Evolutionary conservation across 1,140 invertebrate species (phyloP), one percentile per base, ranked within the genome.

Genomic region (Ceratosolen solmsi): DNA sequence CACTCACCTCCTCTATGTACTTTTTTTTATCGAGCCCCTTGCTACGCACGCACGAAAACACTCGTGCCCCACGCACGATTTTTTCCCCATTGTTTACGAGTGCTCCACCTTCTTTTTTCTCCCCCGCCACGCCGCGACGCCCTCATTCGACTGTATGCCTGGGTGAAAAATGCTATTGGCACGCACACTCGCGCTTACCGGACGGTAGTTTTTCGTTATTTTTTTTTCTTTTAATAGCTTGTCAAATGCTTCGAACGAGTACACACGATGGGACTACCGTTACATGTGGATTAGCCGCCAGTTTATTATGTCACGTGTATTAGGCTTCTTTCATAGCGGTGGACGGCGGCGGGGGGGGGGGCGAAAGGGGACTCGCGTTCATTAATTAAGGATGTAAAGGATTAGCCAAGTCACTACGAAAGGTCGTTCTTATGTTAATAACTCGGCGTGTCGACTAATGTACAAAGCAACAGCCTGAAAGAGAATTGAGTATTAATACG

Each of bases 331-430:
- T 30, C 20, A 51, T 1, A 27, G 46, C 51, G 22, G 30, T 13
- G 41, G 5, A 13, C 5, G 41, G 5, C 41, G 5, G 41, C 13
- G 41, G 5, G 41, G 13, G 41, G 41, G 13, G 41, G 41, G 13
- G 13, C 41, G 13, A 46, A 13, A 46, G 41, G n/a, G 33, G 54
- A 13, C 51, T 54, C 41, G 78, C 25, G 65, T 79, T 72, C 78
- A 72, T 79, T 79, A 72, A 79, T 79, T n/a, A 30, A 46, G 20
- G 27, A 51, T 30, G 58, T 38, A 36, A 72, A 25, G 70, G 70
- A 80, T 80, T 80, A 80, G 79, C 33, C 79, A n/a, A 80, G 79
- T 80, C 79, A 80, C 54, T 58, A 46, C 65, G 30, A 36, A 71
- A 54, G 68, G 3, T 80, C 71, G 38, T 51, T 51, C 22, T 72